These are phyloP conservation scores for Cotesia chilonis DNA, from an alignment of 1,140 invertebrate species.

Conservation along the genomic window DNA sequence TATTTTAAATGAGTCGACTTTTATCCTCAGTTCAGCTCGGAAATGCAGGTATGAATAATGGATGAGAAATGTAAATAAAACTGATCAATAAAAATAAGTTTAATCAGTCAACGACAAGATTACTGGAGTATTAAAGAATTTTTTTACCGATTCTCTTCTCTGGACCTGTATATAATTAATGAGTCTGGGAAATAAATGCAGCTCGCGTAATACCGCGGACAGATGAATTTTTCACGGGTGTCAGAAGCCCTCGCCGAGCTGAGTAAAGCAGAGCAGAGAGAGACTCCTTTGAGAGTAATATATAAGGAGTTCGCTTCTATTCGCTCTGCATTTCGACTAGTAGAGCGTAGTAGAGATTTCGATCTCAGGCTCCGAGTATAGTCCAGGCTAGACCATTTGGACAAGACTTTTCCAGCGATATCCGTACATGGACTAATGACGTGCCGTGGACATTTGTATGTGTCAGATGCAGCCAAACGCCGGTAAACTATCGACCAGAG, in stretches of 20 bases:
- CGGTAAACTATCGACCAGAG: slow-evolving; percentile 57
- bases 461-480: slow-evolving; percentile 58
- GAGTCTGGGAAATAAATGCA: slow-evolving; percentile 9
- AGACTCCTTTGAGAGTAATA: slow-evolving; percentile 21
- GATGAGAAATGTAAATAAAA: too few species aligned
- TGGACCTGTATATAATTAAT: background rate
- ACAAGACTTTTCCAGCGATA: slow-evolving; percentile 42
- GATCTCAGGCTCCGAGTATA: background rate
- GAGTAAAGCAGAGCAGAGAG: background rate
- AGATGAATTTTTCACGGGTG: slow-evolving; percentile 29
- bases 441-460: slow-evolving; percentile 59
- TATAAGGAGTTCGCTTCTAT: slow-evolving; percentile 13
- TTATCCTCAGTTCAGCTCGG: too few species aligned
- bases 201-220: slow-evolving; percentile 20
- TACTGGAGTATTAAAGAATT: too few species aligned
- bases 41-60: too few species aligned
- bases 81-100: too few species aligned
- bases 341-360: too few species aligned
- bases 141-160: too few species aligned
- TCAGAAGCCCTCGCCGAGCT: background rate
- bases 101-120: too few species aligned
- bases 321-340: slow-evolving; percentile 28
- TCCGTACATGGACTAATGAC: slow-evolving; percentile 59
- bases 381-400: slow-evolving; percentile 12
- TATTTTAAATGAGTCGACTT: too few species aligned